Evolutionary conservation across 2,888 invertebrate genomes (phyloP).

Genomic region (Myathropa florea): DNA sequence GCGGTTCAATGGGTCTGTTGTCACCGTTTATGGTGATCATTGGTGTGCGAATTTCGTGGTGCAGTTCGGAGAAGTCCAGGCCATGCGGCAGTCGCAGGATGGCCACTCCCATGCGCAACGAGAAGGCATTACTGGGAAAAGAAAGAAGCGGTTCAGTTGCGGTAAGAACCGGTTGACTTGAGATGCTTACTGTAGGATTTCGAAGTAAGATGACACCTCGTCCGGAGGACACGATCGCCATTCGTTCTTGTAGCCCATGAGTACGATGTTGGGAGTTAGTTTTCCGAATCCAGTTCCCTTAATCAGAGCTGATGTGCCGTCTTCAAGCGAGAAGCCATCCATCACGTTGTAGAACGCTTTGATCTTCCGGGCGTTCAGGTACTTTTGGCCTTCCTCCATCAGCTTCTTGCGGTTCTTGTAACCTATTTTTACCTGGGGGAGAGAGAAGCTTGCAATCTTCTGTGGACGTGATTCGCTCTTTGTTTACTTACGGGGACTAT

Average conservation of each 20-base stretch:
- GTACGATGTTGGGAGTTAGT: conserved; percentile 94
- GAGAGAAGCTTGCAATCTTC: neutral
- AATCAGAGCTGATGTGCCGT: conserved; percentile 90
- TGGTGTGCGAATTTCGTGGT: conserved; percentile 74
- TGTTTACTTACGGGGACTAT: conserved; percentile 86
- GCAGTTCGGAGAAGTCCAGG: conserved; percentile 87
- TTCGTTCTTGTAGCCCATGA: conserved; percentile 96
- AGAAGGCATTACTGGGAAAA: conserved; percentile 90
- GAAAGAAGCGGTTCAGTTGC: neutral
- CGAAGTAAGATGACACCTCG: conserved; percentile 94
- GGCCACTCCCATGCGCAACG: conserved; percentile 93
- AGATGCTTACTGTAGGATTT: conserved; percentile 93
- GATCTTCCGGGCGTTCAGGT: conserved; percentile 90
- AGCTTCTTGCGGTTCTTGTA: conserved; percentile 84
- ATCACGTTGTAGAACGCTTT: conserved; percentile 94
- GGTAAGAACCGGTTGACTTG: neutral
- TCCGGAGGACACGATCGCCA: conserved; percentile 89
- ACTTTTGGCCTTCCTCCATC: conserved; percentile 87
- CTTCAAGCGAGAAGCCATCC: conserved; percentile 87
- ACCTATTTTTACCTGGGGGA: conserved; percentile 83
- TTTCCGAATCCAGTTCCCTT: conserved; percentile 95
- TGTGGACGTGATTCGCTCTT: neutral
- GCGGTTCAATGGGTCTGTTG: conserved; percentile 53
- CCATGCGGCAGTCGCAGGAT: conserved; percentile 93
- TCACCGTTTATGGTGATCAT: conserved; percentile 73